Evolutionary conservation across 1,140 invertebrate genomes (phyloP), one percentile per base, ranked within the genome.

Genomic region (Melitaea cinxia): DNA sequence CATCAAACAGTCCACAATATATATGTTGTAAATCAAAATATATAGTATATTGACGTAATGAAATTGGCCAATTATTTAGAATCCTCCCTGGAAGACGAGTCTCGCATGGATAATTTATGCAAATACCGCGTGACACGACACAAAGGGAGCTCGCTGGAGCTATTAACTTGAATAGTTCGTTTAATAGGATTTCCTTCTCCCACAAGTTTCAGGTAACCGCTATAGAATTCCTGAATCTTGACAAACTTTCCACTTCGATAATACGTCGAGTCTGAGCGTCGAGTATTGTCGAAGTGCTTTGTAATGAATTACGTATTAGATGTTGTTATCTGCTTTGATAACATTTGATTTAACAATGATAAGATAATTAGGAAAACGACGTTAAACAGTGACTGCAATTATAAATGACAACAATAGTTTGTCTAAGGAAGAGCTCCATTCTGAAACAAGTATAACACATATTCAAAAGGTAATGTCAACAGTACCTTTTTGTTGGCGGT

Each of bases 161-260:
- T 37, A 66, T 66, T 66, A 59, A 59, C 64, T 59, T 60, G 37
- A 65, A 66, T 66, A 66, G 35, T 66, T 59, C 64, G 42, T 35
- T 59, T 57, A 54, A 59, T 66, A 54, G 53, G 55, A 65, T 66
- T 57, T 30, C 26, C 54, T 28, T 53, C 23, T 33, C 33, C 14
- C 49, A 56, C 59, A 47, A 59, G 56, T 59, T 66, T 66, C 64
- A 59, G 49, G 57, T 66, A 58, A 28, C 55, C 35, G 17, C 55
- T 52, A 57, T 39, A 42, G 55, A 53, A 65, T 58, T 53, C 55
- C 15, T 33, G 47, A 53, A 58, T 54, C 52, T 62, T 62, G 28
- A 15, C 37, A 19, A 62, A 62, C 49, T 56, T 63, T 47, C 24
- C 26, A 24, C 52, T 63, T 35, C 35, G n/a, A n/a, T n/a, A n/a